These are phyloP conservation scores for Solea senegalensis DNA, from an alignment of 2,113 vertebrate genomes.

Conservation along the genomic window DNA sequence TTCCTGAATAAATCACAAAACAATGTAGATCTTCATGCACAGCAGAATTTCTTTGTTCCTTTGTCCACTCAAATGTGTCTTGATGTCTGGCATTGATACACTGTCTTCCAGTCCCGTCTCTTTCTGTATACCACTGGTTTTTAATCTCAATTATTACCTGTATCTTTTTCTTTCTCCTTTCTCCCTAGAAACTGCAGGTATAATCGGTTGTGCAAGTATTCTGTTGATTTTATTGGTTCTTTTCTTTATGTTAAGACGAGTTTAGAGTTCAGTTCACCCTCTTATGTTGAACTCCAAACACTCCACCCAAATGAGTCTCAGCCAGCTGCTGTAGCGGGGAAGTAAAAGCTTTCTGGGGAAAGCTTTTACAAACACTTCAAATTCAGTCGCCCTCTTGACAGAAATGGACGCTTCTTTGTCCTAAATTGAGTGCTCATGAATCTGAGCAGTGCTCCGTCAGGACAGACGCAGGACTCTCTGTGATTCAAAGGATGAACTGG, in stretches of 20 bases:
- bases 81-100: slow-evolving; percentile 65
- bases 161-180: slow-evolving; percentile 81
- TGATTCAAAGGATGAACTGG: slow-evolving; percentile 60
- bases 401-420: slow-evolving; percentile 30
- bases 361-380: slow-evolving; percentile 31
- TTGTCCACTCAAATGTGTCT: slow-evolving; percentile 75
- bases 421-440: slow-evolving; percentile 26
- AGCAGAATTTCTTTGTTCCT: slow-evolving; percentile 46
- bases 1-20: slow-evolving; percentile 7
- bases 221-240: slow-evolving; percentile 32
- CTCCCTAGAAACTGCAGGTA: slow-evolving; percentile 85
- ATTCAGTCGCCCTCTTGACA: slow-evolving; percentile 27
- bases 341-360: slow-evolving; percentile 31
- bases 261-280: slow-evolving; percentile 68
- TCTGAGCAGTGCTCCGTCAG: slow-evolving; percentile 38
- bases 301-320: slow-evolving; percentile 48
- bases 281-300: slow-evolving; percentile 71
- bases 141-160: slow-evolving; percentile 77
- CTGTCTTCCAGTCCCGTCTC: slow-evolving; percentile 61
- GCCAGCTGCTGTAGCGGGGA: slow-evolving; percentile 40
- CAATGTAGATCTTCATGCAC: background rate
- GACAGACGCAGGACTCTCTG: slow-evolving; percentile 23
- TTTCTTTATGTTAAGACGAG: slow-evolving; percentile 53
- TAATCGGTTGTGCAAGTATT: slow-evolving; percentile 85
- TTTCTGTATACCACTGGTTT: slow-evolving; percentile 75